Base-by-base conservation (phyloP, 1,140 invertebrate genomes). In the Eurosta solidaginis region DNA sequence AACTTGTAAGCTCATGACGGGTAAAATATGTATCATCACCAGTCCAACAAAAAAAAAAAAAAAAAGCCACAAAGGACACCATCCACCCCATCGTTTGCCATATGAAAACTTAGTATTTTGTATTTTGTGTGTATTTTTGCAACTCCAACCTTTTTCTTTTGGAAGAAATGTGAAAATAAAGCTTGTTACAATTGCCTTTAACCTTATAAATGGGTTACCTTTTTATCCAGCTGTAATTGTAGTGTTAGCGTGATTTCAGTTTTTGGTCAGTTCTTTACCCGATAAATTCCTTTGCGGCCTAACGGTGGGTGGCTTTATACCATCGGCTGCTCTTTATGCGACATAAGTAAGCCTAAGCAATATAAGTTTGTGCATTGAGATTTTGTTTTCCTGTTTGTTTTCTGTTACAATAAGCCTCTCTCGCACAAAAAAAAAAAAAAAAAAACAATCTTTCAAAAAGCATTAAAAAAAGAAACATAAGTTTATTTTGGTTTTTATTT, bases 381-480 rank as follows among this genome's bases (percentile, higher is more conserved):
- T 68, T 68, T 68, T 4, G 22, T 7, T 40, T 68, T 68, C 40
- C 36, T 68, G n/a, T 68, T 14, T 20, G 4, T 9, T 33, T 20
- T 40, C 22, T 68, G 59, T 29, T 17, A 68, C 36, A 68, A 42
- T 68, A n/a, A 22, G 12, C n/a, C n/a, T n/a, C n/a, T n/a, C n/a
- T n/a, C 29, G 4, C 7, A 68, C 20, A 29, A n/a, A 5, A 1
- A 68, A 40, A n/a, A 68, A 68, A 36, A 40, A 29, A 9, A 40
- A 20, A 68, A 36, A n/a, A 40, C 36, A 68, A 68, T 68, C 33
- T 36, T 68, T 14, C 33, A 10, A 1, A 40, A 68, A 68, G 36
- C 33, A 68, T 36, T 68, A 68, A 68, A 29, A 68, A 68, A 68
- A n/a, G n/a, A n/a, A n/a, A n/a, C n/a, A 52, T 52, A 25, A 9